Base-by-base conservation (phyloP, 1,140 invertebrate genomes). In the Drosophila persimilis region DNA sequence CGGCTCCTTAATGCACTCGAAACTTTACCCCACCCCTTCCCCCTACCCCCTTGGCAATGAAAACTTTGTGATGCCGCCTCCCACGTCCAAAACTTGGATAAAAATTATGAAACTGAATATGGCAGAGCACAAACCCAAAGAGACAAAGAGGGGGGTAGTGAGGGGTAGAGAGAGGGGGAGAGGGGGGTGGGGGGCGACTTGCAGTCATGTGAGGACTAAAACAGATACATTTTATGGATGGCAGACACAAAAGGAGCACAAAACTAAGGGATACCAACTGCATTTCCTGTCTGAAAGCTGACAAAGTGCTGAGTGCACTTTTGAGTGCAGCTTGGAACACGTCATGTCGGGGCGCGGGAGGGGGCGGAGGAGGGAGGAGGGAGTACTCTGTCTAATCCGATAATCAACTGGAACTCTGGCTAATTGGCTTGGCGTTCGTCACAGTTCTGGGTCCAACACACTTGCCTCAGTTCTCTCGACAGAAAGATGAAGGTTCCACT, bases 31-130 rank as follows among this genome's bases (percentile, higher is more conserved):
- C 17, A 1, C 17, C 17, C 17, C 17, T 0, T 1, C 17, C 17
- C 17, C 17, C 17, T 17, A 17, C 17, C 17, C 17, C 17, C 17
- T 17, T 17, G 71, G 80, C 80, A 63, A 85, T 85, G 81, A 80
- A 76, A 85, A 85, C 63, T 85, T 85, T 77, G 73, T 50, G 43
- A 65, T 58, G 43, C 35, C 15, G 31, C 24, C 53, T 63, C 43
- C 26, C 47, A 52, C 50, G 24, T n/a, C 17, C n/a, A 3, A 74
- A 85, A 81, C 62, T 86, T 77, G 77, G 39, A 44, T 51, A 64
- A 77, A 86, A 81, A 86, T 86, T 88, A 86, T 86, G 79, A 88
- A 88, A 88, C 83, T 74, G 83, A 81, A 85, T 85, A 84, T 86
- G 64, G 67, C 79, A 80, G 77, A 31, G 2, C 50, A 69, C 63